phyloP scores from a whole-genome alignment of 2,113 vertebrate genomes.

The Perca flavescens region DNA sequence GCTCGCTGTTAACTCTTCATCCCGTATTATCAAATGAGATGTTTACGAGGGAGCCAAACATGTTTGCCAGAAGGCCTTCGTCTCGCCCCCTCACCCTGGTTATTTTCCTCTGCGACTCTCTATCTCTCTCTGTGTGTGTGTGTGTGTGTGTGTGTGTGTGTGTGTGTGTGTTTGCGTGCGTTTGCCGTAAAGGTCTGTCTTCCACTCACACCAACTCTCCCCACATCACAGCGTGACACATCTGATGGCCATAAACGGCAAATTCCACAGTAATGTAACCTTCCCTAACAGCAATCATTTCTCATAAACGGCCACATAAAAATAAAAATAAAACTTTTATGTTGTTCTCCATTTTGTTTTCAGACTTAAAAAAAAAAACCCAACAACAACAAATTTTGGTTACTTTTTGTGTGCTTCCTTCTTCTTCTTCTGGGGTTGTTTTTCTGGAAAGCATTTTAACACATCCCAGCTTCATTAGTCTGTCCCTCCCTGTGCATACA shows the following conservation, averaged over 20 bases:
- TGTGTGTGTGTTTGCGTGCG: constrained; percentile 18
- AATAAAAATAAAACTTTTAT: not conserved
- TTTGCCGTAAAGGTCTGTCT: constrained; percentile 26
- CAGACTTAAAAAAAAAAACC: constrained; percentile 27
- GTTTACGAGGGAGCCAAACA: constrained; percentile 73
- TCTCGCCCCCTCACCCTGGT: constrained; percentile 14
- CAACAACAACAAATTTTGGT: not conserved
- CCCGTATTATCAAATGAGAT: constrained; percentile 77
- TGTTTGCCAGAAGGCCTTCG: constrained; percentile 62
- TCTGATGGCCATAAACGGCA: constrained; percentile 69
- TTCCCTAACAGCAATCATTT: constrained; percentile 58
- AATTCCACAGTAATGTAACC: constrained; percentile 62
- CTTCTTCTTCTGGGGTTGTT: not conserved
- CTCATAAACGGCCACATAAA: constrained; percentile 67
- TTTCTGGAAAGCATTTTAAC: too few species aligned
- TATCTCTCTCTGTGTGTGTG: constrained; percentile 14
- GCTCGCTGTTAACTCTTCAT: constrained; percentile 69
- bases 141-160: constrained; percentile 27
- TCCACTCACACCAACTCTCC: constrained; percentile 44
- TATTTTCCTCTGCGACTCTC: not conserved
- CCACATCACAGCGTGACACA: constrained; percentile 61
- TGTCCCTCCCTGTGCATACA: constrained; percentile 5
- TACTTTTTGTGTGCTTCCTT: not conserved
- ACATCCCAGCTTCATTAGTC: too few species aligned
- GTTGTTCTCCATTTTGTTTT: constrained; percentile 44